These are phyloP conservation scores for Polyodon spathula DNA, from an alignment of 2,113 vertebrate species.

Conservation along the genomic window DNA sequence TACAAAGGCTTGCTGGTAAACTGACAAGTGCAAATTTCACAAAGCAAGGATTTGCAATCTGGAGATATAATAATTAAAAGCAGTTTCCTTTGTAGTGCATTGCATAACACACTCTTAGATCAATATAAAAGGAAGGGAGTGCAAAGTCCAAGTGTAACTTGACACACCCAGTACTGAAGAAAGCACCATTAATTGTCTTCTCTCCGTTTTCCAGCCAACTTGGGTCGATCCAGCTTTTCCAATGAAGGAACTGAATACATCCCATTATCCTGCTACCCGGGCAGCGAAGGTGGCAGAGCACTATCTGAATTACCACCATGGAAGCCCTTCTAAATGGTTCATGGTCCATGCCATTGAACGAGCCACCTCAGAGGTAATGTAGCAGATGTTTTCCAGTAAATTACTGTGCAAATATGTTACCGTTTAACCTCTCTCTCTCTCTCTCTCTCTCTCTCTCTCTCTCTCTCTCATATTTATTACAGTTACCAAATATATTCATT, in stretches of 20 bases:
- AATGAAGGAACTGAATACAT: slow-evolving; percentile 57
- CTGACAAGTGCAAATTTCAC: neutral
- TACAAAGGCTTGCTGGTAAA: neutral
- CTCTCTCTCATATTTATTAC: slow-evolving; percentile 28
- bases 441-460: neutral
- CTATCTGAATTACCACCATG: slow-evolving; percentile 63
- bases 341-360: slow-evolving; percentile 37
- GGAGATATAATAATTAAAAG: too few relatives aligned
- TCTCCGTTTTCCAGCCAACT: neutral
- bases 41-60: too few relatives aligned
- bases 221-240: slow-evolving; percentile 34
- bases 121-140: neutral
- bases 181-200: neutral
- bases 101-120: too few relatives aligned
- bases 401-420: too few relatives aligned
- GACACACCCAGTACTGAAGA: neutral
- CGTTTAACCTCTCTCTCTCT: too few relatives aligned
- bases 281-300: slow-evolving; percentile 56
- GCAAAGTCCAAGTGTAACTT: slow-evolving; percentile 34
- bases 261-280: slow-evolving; percentile 46
- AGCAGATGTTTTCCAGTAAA: neutral
- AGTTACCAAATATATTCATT: too few relatives aligned
- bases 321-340: slow-evolving; percentile 57
- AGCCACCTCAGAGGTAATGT: slow-evolving; percentile 64
- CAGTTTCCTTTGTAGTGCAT: too few relatives aligned